A percentile compares a stretch with the other conserved stretches of the same genome.
phyloP scores from a whole-genome alignment of 2,797 vertebrate genomes.

The Gouania willdenowi region DNA sequence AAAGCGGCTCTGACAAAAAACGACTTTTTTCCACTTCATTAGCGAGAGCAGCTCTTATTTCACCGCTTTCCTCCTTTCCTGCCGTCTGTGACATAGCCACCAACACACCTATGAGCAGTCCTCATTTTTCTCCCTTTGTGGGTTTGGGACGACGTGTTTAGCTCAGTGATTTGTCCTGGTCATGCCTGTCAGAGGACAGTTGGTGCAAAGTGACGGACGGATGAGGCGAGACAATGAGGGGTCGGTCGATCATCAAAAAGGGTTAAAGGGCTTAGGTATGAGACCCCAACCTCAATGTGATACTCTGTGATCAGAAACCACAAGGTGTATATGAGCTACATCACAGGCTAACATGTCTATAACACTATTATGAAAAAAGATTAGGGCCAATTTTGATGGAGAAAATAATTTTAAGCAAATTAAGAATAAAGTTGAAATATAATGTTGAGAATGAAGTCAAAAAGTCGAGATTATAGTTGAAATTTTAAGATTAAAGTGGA shows the following conservation, averaged over 20 bases:
- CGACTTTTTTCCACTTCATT: slow-evolving; percentile 47
- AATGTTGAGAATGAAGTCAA: too few relatives aligned
- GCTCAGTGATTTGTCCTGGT: slow-evolving; percentile 62
- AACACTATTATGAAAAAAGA: too few relatives aligned
- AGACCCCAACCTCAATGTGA: slow-evolving; percentile 3
- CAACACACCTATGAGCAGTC: slow-evolving; percentile 47
- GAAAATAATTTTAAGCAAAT: too few relatives aligned
- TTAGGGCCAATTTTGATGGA: too few relatives aligned
- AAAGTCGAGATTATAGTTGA: too few relatives aligned
- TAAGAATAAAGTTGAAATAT: too few relatives aligned
- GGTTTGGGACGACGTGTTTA: slow-evolving; percentile 53
- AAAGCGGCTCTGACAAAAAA: slow-evolving; percentile 33
- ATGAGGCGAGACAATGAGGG: slow-evolving; percentile 67
- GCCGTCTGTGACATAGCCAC: slow-evolving; percentile 15
- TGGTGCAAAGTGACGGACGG: slow-evolving; percentile 67
- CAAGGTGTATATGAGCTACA: too few relatives aligned
- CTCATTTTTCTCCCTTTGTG: slow-evolving; percentile 67
- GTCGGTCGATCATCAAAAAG: slow-evolving; percentile 62
- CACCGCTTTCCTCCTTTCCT: slow-evolving; percentile 21
- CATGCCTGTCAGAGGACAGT: slow-evolving; percentile 64
- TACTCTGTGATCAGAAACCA: slow-evolving; percentile 43
- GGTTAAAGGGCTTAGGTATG: slow-evolving; percentile 21
- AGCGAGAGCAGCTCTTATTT: slow-evolving; percentile 58
- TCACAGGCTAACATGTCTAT: too few relatives aligned
- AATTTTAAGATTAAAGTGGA: too few relatives aligned